Conservation (phyloP, 2,113 vertebrate species). For the Plecturocebus donacophilus region DNA sequence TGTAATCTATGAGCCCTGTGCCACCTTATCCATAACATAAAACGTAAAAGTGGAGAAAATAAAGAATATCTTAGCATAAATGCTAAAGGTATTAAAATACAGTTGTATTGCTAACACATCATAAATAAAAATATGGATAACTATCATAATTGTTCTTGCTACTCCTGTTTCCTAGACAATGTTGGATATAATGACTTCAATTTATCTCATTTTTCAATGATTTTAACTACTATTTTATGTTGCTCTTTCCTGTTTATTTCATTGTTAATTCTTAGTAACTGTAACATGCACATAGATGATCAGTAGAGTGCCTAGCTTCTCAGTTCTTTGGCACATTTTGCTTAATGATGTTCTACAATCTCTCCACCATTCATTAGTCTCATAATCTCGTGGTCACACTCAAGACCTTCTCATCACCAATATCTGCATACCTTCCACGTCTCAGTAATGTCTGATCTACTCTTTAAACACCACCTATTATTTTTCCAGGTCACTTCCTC, state of each 20-base stretch:
- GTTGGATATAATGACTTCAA: neutral
- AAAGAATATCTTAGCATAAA: neutral
- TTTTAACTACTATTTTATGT: neutral
- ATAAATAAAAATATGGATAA: neutral
- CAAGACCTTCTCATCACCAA: neutral
- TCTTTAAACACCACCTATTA: neutral
- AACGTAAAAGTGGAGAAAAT: neutral
- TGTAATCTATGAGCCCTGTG: neutral
- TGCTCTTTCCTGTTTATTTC: neutral
- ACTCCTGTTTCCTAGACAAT: neutral
- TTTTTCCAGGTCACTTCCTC: neutral
- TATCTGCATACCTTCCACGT: neutral
- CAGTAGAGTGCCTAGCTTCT: neutral
- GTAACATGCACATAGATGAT: neutral
- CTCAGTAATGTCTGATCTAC: neutral
- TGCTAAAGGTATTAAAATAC: neutral
- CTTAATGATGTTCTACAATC: neutral
- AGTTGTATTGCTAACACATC: neutral
- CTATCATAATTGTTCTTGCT: neutral
- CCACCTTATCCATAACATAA: neutral
- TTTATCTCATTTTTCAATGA: neutral
- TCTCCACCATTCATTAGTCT: neutral
- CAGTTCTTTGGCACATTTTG: neutral
- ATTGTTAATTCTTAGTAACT: neutral
- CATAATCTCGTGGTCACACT: neutral